A percentile compares a stretch with the other conserved stretches of the same genome.
Evolutionary conservation across 2,113 vertebrate species (phyloP).

Genomic region (Ranitomeya imitator): DNA sequence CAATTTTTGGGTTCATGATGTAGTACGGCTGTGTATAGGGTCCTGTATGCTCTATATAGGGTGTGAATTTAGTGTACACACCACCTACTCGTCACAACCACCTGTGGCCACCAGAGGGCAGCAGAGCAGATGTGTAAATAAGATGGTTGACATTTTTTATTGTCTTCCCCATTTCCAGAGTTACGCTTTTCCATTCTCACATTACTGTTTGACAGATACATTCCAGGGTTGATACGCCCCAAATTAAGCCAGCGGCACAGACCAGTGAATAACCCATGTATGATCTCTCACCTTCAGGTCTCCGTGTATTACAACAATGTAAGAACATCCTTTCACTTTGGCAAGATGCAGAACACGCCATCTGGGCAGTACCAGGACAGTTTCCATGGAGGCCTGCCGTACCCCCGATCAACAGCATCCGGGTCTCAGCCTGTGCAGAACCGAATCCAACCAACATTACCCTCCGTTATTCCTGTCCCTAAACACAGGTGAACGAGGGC

Average conservation of each 20-base stretch:
- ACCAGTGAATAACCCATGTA: not conserved
- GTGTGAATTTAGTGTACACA: too few relatives aligned
- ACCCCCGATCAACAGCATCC: not conserved
- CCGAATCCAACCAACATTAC: not conserved
- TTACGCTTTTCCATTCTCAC: too few relatives aligned
- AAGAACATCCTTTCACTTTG: not conserved
- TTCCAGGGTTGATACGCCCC: not conserved
- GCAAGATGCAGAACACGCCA: not conserved
- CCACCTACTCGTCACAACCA: not conserved
- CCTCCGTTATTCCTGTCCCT: slow-evolving; percentile 29
- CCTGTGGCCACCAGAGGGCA: not conserved
- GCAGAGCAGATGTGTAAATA: not conserved
- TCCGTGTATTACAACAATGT: not conserved
- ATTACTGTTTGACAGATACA: too few relatives aligned
- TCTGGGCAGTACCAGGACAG: slow-evolving; percentile 21
- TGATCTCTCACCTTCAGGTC: not conserved
- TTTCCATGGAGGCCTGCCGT: not conserved
- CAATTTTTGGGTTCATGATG: too few relatives aligned
- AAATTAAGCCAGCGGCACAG: too few relatives aligned
- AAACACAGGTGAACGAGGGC: slow-evolving; percentile 35
- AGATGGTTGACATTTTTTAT: too few relatives aligned
- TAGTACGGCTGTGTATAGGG: too few relatives aligned
- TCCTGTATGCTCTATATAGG: too few relatives aligned
- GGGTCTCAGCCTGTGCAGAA: not conserved
- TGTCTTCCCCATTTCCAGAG: too few relatives aligned